Base-by-base conservation (phyloP, 2,888 invertebrate species). In the Drosophila neutralis region DNA sequence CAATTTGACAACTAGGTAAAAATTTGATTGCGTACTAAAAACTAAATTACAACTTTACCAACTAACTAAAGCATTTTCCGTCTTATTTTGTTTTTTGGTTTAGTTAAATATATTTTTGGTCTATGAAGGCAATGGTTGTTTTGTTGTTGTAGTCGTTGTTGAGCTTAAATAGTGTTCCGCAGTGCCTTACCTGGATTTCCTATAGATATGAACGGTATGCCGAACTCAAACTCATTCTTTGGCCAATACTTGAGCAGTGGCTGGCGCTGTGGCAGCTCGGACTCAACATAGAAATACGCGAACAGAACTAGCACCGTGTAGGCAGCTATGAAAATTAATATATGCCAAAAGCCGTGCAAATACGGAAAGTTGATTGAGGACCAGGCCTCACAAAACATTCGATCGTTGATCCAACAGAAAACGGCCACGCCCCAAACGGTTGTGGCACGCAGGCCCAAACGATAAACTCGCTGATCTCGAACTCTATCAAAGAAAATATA, bases 331-430 rank as follows among this genome's bases (percentile, higher is more conserved):
- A 96, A 97, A 79, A 97, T 96, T 61, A 97, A 95, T 18, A 97
- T 93, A 91, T 97, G 97, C 97, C 97, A 97, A 24, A 97, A 94
- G 15, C 96, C 96, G 91, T 97, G 97, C 88, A 97, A 94, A 92
- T 97, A 97, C 0, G 97, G 97, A 85, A 97, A 96, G 93, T 96
- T 95, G 15, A 97, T 94, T 18, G 95, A 94, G 2, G 96, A 94
- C 96, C 96, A 97, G 24, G 95, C 95, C 83, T 97, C 96, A 91
- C 97, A 97, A 92, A 97, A 96, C 89, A 96, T 92, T 10, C 96
- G 94, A 93, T 97, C 97, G 87, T 96, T 95, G 45, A 97, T 93
- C 97, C 97, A 97, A 91, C 96, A 96, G 82, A 95, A 94, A 21
- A 96, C 95, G 0, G 97, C 97, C 27, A 96, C 91, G 21, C 95